Base-by-base conservation (phyloP, 2,113 vertebrate species). In the Hemiscyllium ocellatum region DNA sequence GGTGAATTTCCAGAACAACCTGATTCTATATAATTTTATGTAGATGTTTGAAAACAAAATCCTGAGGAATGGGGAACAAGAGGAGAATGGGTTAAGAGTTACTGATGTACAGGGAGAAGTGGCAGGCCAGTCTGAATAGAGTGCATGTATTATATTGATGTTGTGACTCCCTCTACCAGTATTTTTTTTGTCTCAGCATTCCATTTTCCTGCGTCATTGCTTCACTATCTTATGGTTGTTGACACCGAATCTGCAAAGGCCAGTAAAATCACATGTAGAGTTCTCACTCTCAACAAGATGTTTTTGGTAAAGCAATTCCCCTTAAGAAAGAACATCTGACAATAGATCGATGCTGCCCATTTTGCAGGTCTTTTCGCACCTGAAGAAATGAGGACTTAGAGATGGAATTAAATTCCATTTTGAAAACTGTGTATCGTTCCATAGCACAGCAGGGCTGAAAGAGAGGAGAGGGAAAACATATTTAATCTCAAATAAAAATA, bases 401-500 rank as follows among this genome's bases (percentile, higher is more conserved):
- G 17, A 29, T n/a, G 33, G 7, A 33, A 66, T 7, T 7, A 66
- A 61, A 15, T 66, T 15, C 4, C 65, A 91, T 65, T 33, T 91
- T 61, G 20, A 37, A n/a, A 47, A 61, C 33, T 33, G 12, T 2
- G 10, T 15, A 91, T 22, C n/a, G 29, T 4, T 91, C 29, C 65
- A 91, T 37, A 91, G 56, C 2, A 66, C 89, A n/a, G 80, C 19
- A 1, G 37, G 80, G 22, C 37, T 83, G 80, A 83, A 37, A 37
- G n/a, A 87, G 85, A 42, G 5, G 22, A 15, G 22, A 15, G 61
- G 50, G 87, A 61, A 90, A 87, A 52, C 10, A 52, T 52, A 87
- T 52, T 47, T 87, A 87, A 52, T 37, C 10, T 87, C 85, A 87
- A 87, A 87, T 52, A 87, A 52, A 87, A 87, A 90, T 61, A 90